Evolutionary conservation across 2,888 invertebrate genomes (phyloP), one percentile per base, ranked within the genome.

Genomic region (Clanis bilineata): DNA sequence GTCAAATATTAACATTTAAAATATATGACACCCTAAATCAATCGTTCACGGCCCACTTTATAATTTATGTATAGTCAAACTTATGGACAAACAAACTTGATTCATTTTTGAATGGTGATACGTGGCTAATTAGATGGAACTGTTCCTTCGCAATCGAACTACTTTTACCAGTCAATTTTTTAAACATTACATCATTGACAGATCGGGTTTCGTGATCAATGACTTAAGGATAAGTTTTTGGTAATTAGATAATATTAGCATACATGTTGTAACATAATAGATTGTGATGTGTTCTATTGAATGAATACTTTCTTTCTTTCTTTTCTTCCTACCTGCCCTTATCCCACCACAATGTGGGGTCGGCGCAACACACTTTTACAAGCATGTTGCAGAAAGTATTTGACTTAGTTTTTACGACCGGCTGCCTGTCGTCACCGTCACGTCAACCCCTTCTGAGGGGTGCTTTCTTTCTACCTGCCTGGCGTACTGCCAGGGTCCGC

Each of bases 231-330:
- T 88, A 84, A 82, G 72, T 79, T 85, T 85, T 82, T 73, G 72
- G 80, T 86, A 90, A 89, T 89, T 89, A 88, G 85, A 85, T 82
- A 82, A 80, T 84, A 88, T 88, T 89, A 85, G 79, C 83, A 84
- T 88, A 83, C 73, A 72, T 87, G 83, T 77, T 79, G 59, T 25
- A 83, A 83, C 70, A 57, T 39, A 38, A 56, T 41, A 43, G 21
- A 28, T 12, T 23, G n/a, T 51, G 51, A 22, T 39, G 21, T 21
- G 25, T 23, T 58, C 10, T 32, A 10, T 32, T 32, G 21, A 44
- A 44, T n/a, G 21, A 44, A 57, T 44, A 41, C 10, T n/a, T n/a
- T n/a, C n/a, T n/a, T n/a, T n/a, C n/a, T n/a, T n/a, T n/a, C n/a
- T n/a, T n/a, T n/a, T n/a, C n/a, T n/a, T n/a, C n/a, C n/a, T n/a